Conservation (phyloP, 2,113 vertebrate genomes). For the Columba janthina region DNA sequence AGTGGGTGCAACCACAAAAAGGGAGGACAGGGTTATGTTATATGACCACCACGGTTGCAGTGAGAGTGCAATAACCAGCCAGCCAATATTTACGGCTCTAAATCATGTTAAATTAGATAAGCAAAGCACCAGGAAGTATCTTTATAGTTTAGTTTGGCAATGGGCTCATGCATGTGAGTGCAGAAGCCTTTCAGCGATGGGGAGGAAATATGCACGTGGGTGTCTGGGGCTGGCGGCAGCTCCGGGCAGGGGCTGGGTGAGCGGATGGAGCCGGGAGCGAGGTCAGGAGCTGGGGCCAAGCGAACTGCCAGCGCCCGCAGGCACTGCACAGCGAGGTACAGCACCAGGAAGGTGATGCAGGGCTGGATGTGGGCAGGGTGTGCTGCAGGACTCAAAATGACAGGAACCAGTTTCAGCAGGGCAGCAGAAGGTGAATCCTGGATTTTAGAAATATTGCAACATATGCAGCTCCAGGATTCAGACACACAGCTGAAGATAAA, state of each 20-base stretch:
- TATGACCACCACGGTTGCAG: neutral
- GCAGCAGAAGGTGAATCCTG: neutral
- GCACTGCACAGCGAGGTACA: accelerated
- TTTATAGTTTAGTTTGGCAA: neutral
- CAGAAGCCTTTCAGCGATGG: accelerated
- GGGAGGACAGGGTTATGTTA: neutral
- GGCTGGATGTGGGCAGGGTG: neutral
- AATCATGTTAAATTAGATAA: neutral
- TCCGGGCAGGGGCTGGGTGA: neutral
- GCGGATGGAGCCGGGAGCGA: neutral
- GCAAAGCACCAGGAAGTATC: neutral
- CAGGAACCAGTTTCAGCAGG: neutral
- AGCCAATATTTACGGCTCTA: neutral
- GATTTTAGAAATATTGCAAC: neutral
- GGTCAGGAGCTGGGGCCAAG: neutral
- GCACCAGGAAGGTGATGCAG: neutral
- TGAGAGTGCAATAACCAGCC: neutral
- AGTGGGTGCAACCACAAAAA: neutral
- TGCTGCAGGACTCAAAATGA: neutral
- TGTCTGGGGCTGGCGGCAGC: neutral
- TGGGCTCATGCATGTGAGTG: accelerated
- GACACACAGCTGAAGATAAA: neutral
- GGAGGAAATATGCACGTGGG: neutral
- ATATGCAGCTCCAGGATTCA: neutral
- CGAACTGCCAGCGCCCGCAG: accelerated